phyloP scores from a whole-genome alignment of 2,888 invertebrate genomes.

The Idaea straminata region DNA sequence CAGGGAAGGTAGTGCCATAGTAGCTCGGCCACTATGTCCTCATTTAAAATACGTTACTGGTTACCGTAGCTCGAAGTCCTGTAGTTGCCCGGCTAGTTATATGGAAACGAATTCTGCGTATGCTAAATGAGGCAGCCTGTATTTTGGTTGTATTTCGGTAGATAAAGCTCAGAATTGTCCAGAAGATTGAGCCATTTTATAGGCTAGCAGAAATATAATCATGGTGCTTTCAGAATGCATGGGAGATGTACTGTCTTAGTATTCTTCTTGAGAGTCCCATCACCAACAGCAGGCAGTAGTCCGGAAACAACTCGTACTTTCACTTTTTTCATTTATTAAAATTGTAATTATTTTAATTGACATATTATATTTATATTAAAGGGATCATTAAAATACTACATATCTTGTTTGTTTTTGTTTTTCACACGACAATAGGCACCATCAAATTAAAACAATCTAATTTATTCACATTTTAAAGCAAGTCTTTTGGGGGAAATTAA shows the following conservation, averaged over 20 bases:
- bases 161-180: neutral
- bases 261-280: slow-evolving; percentile 16
- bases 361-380: neutral
- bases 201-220: neutral
- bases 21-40: slow-evolving; percentile 49
- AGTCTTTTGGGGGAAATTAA: neutral
- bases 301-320: neutral
- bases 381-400: neutral
- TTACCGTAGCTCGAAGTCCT: slow-evolving; percentile 21
- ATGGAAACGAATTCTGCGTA: slow-evolving; percentile 20
- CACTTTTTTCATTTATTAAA: neutral
- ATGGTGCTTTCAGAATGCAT: slow-evolving; percentile 5
- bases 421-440: neutral
- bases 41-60: slow-evolving; percentile 42
- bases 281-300: neutral
- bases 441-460: neutral
- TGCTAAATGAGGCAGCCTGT: slow-evolving; percentile 23
- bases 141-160: slow-evolving; percentile 1
- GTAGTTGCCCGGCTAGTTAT: neutral
- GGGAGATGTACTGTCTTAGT: slow-evolving; percentile 25
- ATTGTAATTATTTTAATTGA: neutral
- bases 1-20: slow-evolving; percentile 54
- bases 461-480: neutral
- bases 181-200: neutral
- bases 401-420: neutral